A percentile compares a stretch with the other conserved stretches of the same genome.
Evolutionary conservation across 2,113 vertebrate species (phyloP).

Genomic region (Campylorhamphus procurvoides): DNA sequence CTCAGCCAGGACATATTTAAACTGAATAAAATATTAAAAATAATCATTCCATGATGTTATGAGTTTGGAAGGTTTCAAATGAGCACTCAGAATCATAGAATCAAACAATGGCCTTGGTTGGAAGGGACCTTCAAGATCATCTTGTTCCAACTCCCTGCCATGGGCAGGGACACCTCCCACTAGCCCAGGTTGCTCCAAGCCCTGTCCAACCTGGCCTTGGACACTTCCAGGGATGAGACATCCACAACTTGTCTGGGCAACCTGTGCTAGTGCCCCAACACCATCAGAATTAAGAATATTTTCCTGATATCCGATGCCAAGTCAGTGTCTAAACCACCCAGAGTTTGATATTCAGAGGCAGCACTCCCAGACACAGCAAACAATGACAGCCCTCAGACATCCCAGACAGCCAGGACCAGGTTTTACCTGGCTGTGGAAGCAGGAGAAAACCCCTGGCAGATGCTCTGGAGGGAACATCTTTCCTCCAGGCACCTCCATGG

Average conservation of each 20-base stretch:
- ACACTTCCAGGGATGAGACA: not conserved
- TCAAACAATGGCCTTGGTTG: not conserved
- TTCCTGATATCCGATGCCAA: not conserved
- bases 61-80: not conserved
- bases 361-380: not conserved
- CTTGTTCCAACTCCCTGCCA: not conserved
- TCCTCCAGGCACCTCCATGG: not conserved
- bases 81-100: not conserved
- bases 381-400: not conserved
- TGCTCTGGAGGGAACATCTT: not conserved
- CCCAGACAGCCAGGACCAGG: not conserved
- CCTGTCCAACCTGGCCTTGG: fast-evolving
- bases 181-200: not conserved
- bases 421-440: not conserved
- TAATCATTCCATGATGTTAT: too few relatives aligned
- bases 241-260: not conserved
- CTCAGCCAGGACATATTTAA: too few relatives aligned
- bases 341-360: not conserved
- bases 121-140: not conserved
- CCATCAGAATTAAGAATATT: not conserved
- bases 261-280: not conserved
- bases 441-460: not conserved
- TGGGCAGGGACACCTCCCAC: not conserved
- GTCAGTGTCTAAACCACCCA: not conserved
- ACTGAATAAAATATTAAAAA: too few relatives aligned